These are phyloP conservation scores for Tachysurus vachellii DNA, from an alignment of 2,113 vertebrate genomes.

Conservation along the genomic window DNA sequence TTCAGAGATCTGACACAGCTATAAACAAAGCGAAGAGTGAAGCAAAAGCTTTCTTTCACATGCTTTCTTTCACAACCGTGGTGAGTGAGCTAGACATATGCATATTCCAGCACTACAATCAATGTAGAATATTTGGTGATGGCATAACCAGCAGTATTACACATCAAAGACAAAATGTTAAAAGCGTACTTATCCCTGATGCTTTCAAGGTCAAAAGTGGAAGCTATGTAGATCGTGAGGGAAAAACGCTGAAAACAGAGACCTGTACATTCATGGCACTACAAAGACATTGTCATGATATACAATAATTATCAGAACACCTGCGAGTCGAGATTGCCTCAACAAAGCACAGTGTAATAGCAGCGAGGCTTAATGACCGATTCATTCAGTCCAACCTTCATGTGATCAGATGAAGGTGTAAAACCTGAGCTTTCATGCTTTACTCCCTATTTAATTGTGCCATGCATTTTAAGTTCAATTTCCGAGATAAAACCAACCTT, in stretches of 20 bases:
- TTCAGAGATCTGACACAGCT: neutral
- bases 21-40: slow-evolving; percentile 3
- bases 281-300: slow-evolving; percentile 50
- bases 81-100: neutral
- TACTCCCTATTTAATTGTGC: slow-evolving; percentile 45
- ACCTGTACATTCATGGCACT: slow-evolving; percentile 38
- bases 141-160: neutral
- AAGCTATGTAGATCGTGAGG: neutral
- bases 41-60: neutral
- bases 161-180: slow-evolving; percentile 23
- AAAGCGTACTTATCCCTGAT: neutral
- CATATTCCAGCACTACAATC: neutral
- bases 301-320: slow-evolving; percentile 53
- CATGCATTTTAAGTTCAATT: slow-evolving; percentile 33
- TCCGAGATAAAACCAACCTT: slow-evolving; percentile 37
- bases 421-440: slow-evolving; percentile 25
- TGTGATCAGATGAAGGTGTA: slow-evolving; percentile 24
- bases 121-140: neutral
- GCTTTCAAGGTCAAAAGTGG: neutral
- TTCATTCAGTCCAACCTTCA: slow-evolving; percentile 47
- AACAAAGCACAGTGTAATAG: slow-evolving; percentile 36
- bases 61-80: neutral
- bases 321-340: slow-evolving; percentile 37
- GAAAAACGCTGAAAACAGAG: slow-evolving; percentile 12
- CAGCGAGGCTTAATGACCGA: slow-evolving; percentile 52